phyloP scores from a whole-genome alignment of 2,113 vertebrate species.

The Carassius gibelio region DNA sequence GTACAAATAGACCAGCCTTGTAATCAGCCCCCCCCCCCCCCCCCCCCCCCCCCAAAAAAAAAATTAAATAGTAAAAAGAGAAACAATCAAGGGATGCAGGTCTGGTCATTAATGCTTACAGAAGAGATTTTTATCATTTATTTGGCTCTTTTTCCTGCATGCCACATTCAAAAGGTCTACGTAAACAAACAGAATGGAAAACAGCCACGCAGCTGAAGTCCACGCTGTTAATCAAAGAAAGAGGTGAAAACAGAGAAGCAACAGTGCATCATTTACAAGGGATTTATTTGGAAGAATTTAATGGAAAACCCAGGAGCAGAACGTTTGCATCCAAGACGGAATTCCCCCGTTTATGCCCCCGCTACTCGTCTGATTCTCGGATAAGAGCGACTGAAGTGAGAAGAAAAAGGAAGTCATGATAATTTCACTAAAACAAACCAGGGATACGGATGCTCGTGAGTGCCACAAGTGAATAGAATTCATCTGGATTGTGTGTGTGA shows the following conservation, averaged over 20 bases:
- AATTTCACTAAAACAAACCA: slow-evolving; percentile 37
- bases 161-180: neutral
- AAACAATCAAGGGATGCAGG: slow-evolving; percentile 54
- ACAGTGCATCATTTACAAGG: neutral
- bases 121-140: slow-evolving; percentile 45
- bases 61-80: neutral
- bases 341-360: slow-evolving; percentile 20
- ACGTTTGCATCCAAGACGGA: slow-evolving; percentile 28
- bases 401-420: slow-evolving; percentile 49
- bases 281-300: neutral
- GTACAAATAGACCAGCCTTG: too few species aligned
- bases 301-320: slow-evolving; percentile 42
- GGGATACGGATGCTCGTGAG: neutral
- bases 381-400: slow-evolving; percentile 34
- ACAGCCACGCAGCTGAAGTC: neutral
- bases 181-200: neutral
- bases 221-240: neutral
- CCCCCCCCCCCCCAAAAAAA: too few species aligned
- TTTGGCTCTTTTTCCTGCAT: slow-evolving; percentile 36
- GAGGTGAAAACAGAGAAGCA: slow-evolving; percentile 2
- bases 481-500: neutral
- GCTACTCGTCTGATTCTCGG: slow-evolving; percentile 30
- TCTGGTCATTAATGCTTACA: slow-evolving; percentile 31
- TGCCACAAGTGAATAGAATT: neutral
- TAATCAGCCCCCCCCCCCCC: too few species aligned